Conservation (phyloP, 2,113 vertebrate species). For the Mustela nigripes region DNA sequence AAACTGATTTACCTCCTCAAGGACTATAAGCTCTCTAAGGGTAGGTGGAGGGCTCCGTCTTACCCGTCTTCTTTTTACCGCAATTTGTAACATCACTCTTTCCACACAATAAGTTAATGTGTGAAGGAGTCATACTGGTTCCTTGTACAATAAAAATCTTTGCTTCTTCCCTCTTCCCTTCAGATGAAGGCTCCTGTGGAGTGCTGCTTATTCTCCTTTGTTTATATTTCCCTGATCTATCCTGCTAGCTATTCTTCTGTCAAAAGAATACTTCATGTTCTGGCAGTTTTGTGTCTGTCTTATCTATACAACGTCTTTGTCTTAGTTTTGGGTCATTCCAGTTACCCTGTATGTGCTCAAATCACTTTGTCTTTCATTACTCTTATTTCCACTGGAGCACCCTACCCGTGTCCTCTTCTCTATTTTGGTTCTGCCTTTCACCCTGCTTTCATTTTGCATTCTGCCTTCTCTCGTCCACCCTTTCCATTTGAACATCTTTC, state of each 20-base stretch:
- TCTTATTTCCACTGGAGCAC: neutral
- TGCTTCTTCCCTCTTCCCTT: neutral
- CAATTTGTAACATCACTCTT: neutral
- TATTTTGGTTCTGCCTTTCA: neutral
- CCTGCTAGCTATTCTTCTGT: neutral
- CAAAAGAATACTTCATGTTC: neutral
- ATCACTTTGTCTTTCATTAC: neutral
- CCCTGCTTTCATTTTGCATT: neutral
- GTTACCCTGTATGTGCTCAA: neutral
- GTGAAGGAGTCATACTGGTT: neutral
- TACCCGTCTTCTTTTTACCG: neutral
- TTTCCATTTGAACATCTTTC: slow-evolving; percentile 19
- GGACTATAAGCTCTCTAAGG: neutral
- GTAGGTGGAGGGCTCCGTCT: neutral
- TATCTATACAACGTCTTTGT: neutral
- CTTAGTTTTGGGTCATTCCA: neutral
- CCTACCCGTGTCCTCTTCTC: neutral
- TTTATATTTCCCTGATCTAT: neutral
- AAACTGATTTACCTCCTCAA: neutral
- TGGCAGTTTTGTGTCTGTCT: neutral
- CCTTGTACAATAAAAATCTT: neutral
- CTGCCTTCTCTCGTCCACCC: neutral
- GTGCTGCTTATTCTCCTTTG: neutral
- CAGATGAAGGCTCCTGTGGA: neutral
- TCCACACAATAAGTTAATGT: neutral